Evolutionary conservation across 2,113 vertebrate genomes (phyloP).

Genomic region (Psammodynastes pulverulentus): DNA sequence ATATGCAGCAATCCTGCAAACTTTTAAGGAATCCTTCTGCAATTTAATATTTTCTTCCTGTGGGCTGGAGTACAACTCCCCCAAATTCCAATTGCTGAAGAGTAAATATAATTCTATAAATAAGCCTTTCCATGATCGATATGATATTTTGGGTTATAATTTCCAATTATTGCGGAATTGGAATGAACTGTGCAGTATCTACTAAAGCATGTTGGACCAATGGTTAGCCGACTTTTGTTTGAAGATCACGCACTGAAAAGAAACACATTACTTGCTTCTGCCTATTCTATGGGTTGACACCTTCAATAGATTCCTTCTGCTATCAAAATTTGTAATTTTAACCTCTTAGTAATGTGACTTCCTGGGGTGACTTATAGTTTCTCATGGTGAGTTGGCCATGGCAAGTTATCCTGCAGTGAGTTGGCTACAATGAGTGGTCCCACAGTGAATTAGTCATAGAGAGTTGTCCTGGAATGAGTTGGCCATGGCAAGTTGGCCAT

Average conservation of each 20-base stretch:
- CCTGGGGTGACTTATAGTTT: not conserved
- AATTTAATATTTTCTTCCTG: not conserved
- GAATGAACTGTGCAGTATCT: not conserved
- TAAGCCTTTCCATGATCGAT: not conserved
- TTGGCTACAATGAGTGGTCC: too few relatives aligned
- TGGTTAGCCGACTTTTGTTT: not conserved
- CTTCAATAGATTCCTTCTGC: not conserved
- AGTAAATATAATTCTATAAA: not conserved
- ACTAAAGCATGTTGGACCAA: not conserved
- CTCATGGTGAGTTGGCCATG: too few relatives aligned
- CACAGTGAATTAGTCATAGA: too few relatives aligned
- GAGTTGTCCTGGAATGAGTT: too few relatives aligned
- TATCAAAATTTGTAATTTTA: not conserved
- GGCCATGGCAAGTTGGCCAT: too few relatives aligned
- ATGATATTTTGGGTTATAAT: not conserved
- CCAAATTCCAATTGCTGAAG: not conserved
- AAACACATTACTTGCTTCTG: not conserved
- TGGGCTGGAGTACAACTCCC: not conserved
- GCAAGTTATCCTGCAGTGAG: too few relatives aligned
- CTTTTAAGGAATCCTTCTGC: not conserved
- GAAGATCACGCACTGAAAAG: not conserved
- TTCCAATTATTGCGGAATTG: not conserved
- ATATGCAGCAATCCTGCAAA: not conserved
- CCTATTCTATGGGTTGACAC: not conserved
- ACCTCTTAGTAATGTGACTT: not conserved